Percentiles rank a stretch among this genome's conserved stretches.
Conservation (phyloP, 2,888 invertebrate species). For the Lathronympha strigana region DNA sequence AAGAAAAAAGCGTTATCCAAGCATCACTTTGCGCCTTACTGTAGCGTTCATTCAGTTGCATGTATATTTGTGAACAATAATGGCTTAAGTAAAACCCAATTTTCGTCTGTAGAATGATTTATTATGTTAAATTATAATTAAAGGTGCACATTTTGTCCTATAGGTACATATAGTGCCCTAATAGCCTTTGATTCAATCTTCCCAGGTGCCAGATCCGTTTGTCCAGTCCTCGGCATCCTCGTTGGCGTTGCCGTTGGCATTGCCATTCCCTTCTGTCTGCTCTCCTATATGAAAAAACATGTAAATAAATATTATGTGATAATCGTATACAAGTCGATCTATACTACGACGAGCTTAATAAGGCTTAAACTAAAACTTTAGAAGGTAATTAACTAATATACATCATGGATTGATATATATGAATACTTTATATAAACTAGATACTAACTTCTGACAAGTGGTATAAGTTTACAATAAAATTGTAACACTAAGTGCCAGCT, state of each 20-base stretch:
- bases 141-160: not conserved
- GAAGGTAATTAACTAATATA: no score
- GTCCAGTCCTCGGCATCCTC: slow-evolving; percentile 27
- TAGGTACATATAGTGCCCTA: no score
- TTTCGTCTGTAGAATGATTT: not conserved
- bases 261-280: not conserved
- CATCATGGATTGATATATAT: no score
- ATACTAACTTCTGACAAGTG: no score
- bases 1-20: no score
- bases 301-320: not conserved
- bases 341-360: not conserved
- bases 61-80: not conserved
- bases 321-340: not conserved
- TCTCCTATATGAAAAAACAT: slow-evolving; percentile 1
- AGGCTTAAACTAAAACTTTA: not conserved
- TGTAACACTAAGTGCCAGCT: no score
- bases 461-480: no score
- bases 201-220: slow-evolving; percentile 35
- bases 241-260: no score
- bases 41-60: no score
- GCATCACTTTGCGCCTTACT: no score
- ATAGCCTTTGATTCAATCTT: slow-evolving; percentile 8
- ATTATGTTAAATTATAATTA: not conserved
- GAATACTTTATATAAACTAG: no score
- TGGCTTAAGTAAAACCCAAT: not conserved